phyloP scores from a whole-genome alignment of 2,113 vertebrate species.

The Notarius quadriscutis region DNA sequence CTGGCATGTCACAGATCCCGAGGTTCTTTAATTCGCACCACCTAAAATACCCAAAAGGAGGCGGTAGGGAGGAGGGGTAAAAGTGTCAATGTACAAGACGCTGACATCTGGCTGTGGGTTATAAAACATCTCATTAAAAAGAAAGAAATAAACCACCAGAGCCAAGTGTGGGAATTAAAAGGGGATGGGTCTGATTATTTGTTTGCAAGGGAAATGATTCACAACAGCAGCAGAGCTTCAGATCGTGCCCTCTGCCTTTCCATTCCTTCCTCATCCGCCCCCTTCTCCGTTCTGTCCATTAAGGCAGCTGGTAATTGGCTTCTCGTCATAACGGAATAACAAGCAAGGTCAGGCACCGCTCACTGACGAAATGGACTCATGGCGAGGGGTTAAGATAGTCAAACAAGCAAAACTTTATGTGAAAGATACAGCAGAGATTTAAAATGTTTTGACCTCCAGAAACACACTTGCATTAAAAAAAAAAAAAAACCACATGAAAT shows the following conservation, averaged over 20 bases:
- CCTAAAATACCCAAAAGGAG: not conserved
- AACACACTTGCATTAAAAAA: conserved; percentile 10
- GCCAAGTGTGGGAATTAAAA: conserved; percentile 70
- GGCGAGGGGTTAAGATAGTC: not conserved
- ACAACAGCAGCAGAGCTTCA: conserved; percentile 43
- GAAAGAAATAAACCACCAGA: conserved; percentile 60
- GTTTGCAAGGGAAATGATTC: conserved; percentile 61
- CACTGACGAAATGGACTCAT: not conserved
- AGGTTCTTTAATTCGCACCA: conserved; percentile 31
- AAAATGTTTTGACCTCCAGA: conserved; percentile 54
- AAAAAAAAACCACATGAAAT: too few relatives aligned
- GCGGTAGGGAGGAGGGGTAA: not conserved
- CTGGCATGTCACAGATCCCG: conserved; percentile 31
- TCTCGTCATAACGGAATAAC: conserved; percentile 60
- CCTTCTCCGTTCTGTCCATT: conserved; percentile 22
- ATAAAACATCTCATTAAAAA: conserved; percentile 35
- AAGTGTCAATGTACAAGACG: not conserved
- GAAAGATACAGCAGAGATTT: conserved; percentile 59
- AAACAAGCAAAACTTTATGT: not conserved
- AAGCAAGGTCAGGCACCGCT: conserved; percentile 30
- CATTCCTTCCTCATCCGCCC: not conserved
- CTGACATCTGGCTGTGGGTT: not conserved
- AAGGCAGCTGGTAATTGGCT: conserved; percentile 67
- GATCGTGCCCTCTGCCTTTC: not conserved
- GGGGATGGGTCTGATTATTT: conserved; percentile 61